Evolutionary conservation across 2,797 vertebrate species (phyloP).

Genomic region (Micromesistius poutassou): DNA sequence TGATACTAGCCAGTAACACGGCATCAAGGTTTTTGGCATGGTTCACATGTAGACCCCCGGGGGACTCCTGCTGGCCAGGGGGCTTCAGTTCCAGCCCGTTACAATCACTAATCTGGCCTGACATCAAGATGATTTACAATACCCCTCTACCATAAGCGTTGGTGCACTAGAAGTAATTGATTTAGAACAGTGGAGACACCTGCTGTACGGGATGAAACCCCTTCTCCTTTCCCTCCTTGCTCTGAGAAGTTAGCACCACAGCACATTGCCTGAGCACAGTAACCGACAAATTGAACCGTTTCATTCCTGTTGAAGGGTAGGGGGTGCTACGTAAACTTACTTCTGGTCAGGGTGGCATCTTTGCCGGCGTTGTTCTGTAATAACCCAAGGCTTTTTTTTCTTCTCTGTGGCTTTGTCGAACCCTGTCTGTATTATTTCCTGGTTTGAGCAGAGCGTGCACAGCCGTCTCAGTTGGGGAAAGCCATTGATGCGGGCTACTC

Average conservation of each 20-base stretch:
- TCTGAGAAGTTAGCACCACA: conserved; percentile 26
- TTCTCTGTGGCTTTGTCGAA: conserved; percentile 17
- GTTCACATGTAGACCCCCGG: conserved; percentile 47
- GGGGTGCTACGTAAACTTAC: neutral
- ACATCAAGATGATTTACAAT: conserved; percentile 75
- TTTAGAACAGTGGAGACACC: conserved; percentile 69
- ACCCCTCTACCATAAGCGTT: conserved; percentile 57
- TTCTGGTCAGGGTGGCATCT: neutral
- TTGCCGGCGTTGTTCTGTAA: neutral
- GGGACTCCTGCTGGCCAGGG: conserved; percentile 49
- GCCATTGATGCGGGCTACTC: conserved; percentile 53
- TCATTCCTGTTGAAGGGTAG: neutral
- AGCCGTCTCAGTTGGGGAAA: conserved; percentile 46
- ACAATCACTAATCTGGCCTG: conserved; percentile 72
- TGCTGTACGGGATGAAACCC: conserved; percentile 59
- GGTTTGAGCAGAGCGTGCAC: conserved; percentile 41
- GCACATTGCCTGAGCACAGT: conserved; percentile 24
- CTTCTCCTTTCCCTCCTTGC: conserved; percentile 5
- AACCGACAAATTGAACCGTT: neutral
- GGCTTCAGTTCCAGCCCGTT: conserved; percentile 54
- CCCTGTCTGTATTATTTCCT: conserved; percentile 20
- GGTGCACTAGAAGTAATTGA: conserved; percentile 70
- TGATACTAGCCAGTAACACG: conserved; percentile 40
- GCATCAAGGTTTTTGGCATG: conserved; percentile 33
- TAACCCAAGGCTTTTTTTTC: conserved; percentile 7